Conservation (phyloP, 2,797 vertebrate species). For the Heteromormyrus szaboi region DNA sequence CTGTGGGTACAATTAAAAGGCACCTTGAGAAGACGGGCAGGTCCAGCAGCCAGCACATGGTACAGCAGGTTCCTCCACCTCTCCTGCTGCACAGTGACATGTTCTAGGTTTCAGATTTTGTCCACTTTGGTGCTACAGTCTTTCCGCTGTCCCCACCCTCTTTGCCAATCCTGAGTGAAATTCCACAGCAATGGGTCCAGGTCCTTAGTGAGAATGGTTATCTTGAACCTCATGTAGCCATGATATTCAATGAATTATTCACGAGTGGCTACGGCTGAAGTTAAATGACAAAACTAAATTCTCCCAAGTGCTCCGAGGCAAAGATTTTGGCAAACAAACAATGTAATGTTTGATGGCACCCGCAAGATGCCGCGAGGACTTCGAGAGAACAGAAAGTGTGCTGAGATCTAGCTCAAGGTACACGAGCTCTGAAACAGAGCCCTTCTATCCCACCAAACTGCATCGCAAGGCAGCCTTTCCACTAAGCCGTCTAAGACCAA, state of each 20-base stretch:
- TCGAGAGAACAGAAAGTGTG: not conserved
- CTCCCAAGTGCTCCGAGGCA: not conserved
- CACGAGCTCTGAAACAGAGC: not conserved
- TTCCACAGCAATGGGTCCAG: not conserved
- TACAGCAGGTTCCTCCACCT: not conserved
- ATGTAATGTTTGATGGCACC: not conserved
- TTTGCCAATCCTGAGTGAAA: not conserved
- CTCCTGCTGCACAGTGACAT: not conserved
- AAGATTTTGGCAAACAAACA: not conserved
- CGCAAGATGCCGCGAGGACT: not conserved
- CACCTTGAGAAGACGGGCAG: not conserved
- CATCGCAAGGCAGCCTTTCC: not conserved
- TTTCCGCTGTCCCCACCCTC: no score
- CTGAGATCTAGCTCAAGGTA: not conserved
- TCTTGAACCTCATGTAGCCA: not conserved
- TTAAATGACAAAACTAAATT: not conserved
- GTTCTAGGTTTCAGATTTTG: not conserved
- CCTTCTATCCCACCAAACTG: not conserved
- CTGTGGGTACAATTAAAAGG: not conserved
- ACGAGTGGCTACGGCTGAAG: not conserved
- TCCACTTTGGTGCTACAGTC: not conserved
- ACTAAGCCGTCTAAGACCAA: not conserved
- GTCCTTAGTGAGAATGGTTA: not conserved
- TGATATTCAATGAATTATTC: constrained; percentile 2
- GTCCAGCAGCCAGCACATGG: not conserved